Conservation (phyloP, 2,888 invertebrate genomes). For the Glaucopsyche alexis region DNA sequence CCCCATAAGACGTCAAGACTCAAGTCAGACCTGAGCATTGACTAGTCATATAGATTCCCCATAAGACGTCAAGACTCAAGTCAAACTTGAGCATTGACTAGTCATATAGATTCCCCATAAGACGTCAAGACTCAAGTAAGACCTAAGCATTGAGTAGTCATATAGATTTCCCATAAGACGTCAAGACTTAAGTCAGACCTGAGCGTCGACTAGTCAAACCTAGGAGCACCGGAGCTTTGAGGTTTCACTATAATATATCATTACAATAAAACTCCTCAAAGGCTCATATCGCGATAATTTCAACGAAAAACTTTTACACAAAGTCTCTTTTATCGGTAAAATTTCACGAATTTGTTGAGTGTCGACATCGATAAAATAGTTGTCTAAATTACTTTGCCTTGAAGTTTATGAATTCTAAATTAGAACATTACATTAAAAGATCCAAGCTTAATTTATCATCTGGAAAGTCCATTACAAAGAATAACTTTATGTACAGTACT, state of each 20-base stretch:
- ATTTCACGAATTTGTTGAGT: slow-evolving; percentile 17
- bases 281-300: slow-evolving; percentile 13
- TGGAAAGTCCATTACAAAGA: neutral
- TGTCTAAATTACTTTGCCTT: slow-evolving; percentile 11
- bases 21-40: too few species aligned
- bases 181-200: too few species aligned
- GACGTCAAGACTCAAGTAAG: too few species aligned
- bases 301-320: slow-evolving; percentile 1
- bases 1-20: too few species aligned
- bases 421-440: neutral
- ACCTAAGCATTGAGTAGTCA: too few species aligned
- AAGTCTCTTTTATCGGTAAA: slow-evolving; percentile 17
- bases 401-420: slow-evolving; percentile 17
- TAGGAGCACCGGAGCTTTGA: too few species aligned
- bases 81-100: too few species aligned
- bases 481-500: neutral
- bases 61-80: too few species aligned
- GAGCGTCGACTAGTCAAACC: too few species aligned
- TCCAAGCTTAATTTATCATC: neutral
- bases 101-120: too few species aligned
- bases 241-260: neutral
- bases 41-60: too few species aligned
- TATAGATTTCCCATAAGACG: too few species aligned
- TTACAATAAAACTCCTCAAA: slow-evolving; percentile 9
- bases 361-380: neutral